Base-by-base conservation (phyloP, 2,113 vertebrate species). In the Chamaea fasciata region DNA sequence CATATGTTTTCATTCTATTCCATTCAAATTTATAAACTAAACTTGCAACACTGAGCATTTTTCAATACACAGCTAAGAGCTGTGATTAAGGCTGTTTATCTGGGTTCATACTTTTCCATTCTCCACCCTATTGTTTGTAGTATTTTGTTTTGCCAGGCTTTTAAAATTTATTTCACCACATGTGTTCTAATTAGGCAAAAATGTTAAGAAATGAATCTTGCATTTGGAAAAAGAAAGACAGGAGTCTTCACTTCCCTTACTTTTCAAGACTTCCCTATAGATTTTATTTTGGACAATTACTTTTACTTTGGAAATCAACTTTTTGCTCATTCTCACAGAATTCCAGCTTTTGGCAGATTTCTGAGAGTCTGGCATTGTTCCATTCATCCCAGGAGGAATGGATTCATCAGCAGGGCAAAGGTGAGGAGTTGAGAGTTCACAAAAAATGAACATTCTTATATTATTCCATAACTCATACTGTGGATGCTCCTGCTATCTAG, bases 1-100 rank as follows among this genome's bases (percentile, higher is more conserved):
- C 69, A 56, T n/a, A 53, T 49, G 13, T 77, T 83, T 77, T 88
- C 22, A 76, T 71, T 82, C 37, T 17, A 42, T 82, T 71, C 75
- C 49, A 59, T 68, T 78, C 21, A 73, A 53, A 62, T 73, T 88
- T 73, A 68, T 74, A 88, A 94, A 88, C 82, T 74, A 59, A 73
- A 33, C 33, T 69, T 39, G 59, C 46, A 85, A 46, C 4, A 4
- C 17, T 7, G 41, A 92, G 42, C 15, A 30, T 63, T 90, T 88
- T 73, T 75, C 75, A 74, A 37, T 21, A 42, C 11, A 77, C 42
- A 65, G 50, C 76, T 85, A 94, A 93, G 53, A 88, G 49, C 67
- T 88, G 59, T 80, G 82, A 86, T 95, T 93, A 93, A 77, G 41
- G 37, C 20, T 95, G 88, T 93, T 96, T 92, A 90, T 93, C 78